These are phyloP conservation scores for Brotula barbata DNA, from an alignment of 2,797 vertebrate species.

Conservation along the genomic window DNA sequence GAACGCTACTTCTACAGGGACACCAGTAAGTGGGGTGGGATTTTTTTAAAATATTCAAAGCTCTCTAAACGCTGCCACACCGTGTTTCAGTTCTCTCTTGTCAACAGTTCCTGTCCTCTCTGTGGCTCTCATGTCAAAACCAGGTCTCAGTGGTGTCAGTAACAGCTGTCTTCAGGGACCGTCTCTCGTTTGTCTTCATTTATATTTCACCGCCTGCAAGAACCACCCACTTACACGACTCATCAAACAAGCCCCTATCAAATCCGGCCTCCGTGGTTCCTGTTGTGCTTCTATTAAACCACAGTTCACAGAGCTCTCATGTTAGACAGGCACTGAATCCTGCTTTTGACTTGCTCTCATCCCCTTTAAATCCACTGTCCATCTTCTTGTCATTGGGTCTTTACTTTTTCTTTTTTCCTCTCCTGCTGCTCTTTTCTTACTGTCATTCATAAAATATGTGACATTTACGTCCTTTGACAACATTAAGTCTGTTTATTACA, in stretches of 20 bases:
- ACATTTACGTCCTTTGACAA: no score
- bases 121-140: constrained; percentile 25
- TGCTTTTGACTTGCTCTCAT: neutral
- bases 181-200: constrained; percentile 19
- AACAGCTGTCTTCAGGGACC: constrained; percentile 28
- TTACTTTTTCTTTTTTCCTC: no score
- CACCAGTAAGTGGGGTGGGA: constrained; percentile 97
- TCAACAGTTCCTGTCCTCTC: neutral
- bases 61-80: no score
- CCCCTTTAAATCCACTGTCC: neutral
- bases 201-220: constrained; percentile 42
- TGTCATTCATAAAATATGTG: no score
- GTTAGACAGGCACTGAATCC: neutral
- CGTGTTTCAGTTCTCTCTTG: neutral
- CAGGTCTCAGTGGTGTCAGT: constrained; percentile 37
- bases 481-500: no score
- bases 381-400: neutral
- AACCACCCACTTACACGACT: no score
- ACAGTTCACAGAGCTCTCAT: constrained; percentile 39
- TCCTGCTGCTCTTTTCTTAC: neutral
- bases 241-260: neutral
- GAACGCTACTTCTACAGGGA: constrained; percentile 91
- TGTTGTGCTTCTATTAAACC: neutral
- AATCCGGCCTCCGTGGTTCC: constrained; percentile 24
- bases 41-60: no score